Percentiles rank a stretch among this genome's conserved stretches.
Conservation (phyloP, 1,140 invertebrate species). For the Euschistus heros region DNA sequence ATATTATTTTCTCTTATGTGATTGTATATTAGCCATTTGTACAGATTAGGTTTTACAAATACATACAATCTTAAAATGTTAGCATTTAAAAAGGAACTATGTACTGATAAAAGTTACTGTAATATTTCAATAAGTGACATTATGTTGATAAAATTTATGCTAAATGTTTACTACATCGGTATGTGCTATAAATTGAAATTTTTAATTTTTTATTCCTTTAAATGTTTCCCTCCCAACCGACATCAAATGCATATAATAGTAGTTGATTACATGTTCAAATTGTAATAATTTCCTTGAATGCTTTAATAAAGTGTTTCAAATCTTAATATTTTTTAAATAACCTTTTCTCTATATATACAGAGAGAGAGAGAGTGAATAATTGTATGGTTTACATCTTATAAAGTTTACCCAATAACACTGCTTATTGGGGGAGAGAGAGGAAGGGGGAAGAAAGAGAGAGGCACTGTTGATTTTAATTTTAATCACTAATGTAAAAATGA, state of each 20-base stretch:
- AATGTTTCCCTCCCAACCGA: slow-evolving; percentile 4
- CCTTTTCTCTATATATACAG: neutral
- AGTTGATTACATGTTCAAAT: slow-evolving; percentile 16
- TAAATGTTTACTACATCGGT: slow-evolving; percentile 4
- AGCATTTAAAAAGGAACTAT: too few species aligned
- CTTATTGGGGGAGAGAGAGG: too few species aligned
- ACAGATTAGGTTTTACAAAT: slow-evolving; percentile 8
- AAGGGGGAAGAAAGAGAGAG: too few species aligned
- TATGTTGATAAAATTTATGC: neutral
- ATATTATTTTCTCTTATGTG: slow-evolving; percentile 2
- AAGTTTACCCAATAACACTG: too few species aligned
- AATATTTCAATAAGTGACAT: too few species aligned
- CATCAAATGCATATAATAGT: slow-evolving; percentile 4
- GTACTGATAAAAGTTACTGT: too few species aligned
- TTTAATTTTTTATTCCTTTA: neutral
- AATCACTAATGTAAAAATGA: too few species aligned
- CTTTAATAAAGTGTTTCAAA: slow-evolving; percentile 26
- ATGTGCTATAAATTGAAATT: slow-evolving; percentile 2
- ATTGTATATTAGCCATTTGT: slow-evolving; percentile 9
- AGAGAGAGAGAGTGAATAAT: too few species aligned
- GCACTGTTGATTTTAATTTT: too few species aligned
- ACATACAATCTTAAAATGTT: slow-evolving; percentile 12
- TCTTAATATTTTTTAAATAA: neutral
- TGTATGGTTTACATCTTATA: too few species aligned
- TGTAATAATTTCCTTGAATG: slow-evolving; percentile 19